Evolutionary conservation across 2,888 invertebrate genomes (phyloP).

Genomic region (Magallana nippona): DNA sequence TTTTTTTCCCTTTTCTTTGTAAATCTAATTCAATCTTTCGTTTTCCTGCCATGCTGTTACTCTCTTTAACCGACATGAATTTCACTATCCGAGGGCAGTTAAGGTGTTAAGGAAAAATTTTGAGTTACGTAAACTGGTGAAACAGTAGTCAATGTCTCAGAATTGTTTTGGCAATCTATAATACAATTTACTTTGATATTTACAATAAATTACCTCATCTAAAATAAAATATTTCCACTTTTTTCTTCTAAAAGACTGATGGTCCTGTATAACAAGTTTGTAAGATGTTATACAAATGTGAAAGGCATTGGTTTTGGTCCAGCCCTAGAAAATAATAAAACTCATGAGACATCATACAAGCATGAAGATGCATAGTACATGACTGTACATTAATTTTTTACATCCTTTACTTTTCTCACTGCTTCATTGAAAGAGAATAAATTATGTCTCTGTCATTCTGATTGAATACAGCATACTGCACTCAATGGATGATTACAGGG

Average conservation of each 20-base stretch:
- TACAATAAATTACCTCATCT: conserved; percentile 84
- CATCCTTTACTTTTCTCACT: too few relatives aligned
- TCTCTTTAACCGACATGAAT: too few relatives aligned
- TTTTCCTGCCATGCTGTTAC: too few relatives aligned
- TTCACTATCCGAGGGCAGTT: too few relatives aligned
- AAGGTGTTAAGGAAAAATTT: too few relatives aligned
- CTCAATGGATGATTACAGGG: conserved; percentile 52
- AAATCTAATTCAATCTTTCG: too few relatives aligned
- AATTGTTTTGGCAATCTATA: too few relatives aligned
- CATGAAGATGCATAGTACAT: not conserved
- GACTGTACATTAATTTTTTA: not conserved
- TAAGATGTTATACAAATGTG: conserved; percentile 97
- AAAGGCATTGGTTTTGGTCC: conserved; percentile 99
- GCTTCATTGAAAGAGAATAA: not conserved
- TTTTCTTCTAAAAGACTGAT: conserved; percentile 96
- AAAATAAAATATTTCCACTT: conserved; percentile 99
- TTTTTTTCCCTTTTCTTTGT: too few relatives aligned
- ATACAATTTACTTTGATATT: too few relatives aligned
- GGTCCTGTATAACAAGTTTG: conserved; percentile 98
- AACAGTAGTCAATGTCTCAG: too few relatives aligned
- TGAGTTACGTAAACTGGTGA: too few relatives aligned
- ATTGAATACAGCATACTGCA: conserved; percentile 52
- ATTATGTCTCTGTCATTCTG: conserved; percentile 52
- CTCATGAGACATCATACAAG: not conserved
- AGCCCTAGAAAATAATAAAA: conserved; percentile 83